phyloP scores from a whole-genome alignment of 2,888 invertebrate species.

The Xanthostigma xanthostigma region DNA sequence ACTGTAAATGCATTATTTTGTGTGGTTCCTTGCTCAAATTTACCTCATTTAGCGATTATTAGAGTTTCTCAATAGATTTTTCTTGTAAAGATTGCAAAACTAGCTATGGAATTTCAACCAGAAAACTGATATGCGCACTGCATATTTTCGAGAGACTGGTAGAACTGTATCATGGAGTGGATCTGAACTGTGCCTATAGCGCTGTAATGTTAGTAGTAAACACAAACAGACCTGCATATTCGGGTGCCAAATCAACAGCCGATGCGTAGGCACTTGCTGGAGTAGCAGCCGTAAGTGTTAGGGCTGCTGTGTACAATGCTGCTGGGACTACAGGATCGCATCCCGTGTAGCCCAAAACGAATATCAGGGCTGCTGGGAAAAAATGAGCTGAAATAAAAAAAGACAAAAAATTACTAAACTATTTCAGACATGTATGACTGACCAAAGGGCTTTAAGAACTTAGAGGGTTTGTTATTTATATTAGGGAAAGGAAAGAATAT shows the following conservation, averaged over 20 bases:
- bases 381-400: slow-evolving; percentile 31
- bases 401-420: background rate
- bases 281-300: slow-evolving; percentile 39
- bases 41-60: no score
- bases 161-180: no score
- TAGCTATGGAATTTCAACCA: no score
- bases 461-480: background rate
- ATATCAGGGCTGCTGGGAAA: slow-evolving; percentile 38
- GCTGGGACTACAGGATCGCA: slow-evolving; percentile 40
- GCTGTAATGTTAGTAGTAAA: no score
- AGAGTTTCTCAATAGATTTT: no score
- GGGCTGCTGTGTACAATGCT: slow-evolving; percentile 38
- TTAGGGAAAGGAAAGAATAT: no score
- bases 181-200: no score
- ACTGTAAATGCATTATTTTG: background rate
- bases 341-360: slow-evolving; percentile 42
- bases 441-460: no score
- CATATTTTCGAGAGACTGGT: no score
- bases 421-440: background rate
- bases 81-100: no score
- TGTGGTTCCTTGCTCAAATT: background rate
- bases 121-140: no score
- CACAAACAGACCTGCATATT: slow-evolving; percentile 29
- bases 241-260: slow-evolving; percentile 43
- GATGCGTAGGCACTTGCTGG: slow-evolving; percentile 41